phyloP scores from a whole-genome alignment of 1,140 invertebrate genomes.

The Tribolium madens region DNA sequence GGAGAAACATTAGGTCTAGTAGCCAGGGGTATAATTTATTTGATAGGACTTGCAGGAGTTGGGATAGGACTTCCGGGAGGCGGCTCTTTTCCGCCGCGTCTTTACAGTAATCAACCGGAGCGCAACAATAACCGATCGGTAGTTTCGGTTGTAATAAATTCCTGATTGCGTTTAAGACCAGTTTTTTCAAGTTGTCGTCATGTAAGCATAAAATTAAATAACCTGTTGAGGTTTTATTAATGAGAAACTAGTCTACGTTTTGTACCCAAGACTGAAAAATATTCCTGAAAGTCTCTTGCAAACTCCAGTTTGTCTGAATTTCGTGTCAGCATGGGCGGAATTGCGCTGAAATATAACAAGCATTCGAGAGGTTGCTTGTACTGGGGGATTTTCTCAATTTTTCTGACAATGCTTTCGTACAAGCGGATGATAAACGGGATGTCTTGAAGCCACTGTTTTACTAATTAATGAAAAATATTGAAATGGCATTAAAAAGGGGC shows the following conservation, averaged over 20 bases:
- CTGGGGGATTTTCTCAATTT: neutral
- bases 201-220: constrained; percentile 41
- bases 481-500: neutral
- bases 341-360: constrained; percentile 31
- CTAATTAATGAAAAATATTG: neutral
- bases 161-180: constrained; percentile 13
- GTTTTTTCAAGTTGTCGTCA: constrained; percentile 18
- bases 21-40: constrained; percentile 30
- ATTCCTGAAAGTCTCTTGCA: constrained; percentile 41
- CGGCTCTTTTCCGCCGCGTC: constrained; percentile 2
- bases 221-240: constrained; percentile 27
- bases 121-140: constrained; percentile 11
- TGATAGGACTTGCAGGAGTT: constrained; percentile 20
- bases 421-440: constrained; percentile 41
- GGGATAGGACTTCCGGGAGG: constrained; percentile 41
- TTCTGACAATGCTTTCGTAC: constrained; percentile 39
- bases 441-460: constrained; percentile 43
- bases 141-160: constrained; percentile 13
- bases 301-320: constrained; percentile 38
- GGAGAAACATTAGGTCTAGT: neutral
- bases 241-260: neutral
- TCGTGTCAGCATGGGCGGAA: constrained; percentile 38
- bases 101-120: constrained; percentile 23
- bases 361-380: constrained; percentile 26
- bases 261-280: constrained; percentile 47